phyloP scores from a whole-genome alignment of 2,797 vertebrate species.

The Sarcophilus harrisii region DNA sequence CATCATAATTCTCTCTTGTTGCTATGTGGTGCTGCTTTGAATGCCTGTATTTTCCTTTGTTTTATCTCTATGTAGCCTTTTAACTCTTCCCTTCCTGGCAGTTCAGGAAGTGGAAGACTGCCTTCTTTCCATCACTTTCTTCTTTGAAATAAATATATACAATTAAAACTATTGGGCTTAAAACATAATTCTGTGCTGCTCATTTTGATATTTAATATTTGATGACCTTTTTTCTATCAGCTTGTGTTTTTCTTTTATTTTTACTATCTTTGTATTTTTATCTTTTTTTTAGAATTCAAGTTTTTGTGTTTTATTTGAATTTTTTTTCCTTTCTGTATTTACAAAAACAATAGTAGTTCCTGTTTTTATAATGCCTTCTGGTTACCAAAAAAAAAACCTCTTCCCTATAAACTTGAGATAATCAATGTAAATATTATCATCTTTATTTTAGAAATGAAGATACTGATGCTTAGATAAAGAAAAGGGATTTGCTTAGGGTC shows the following conservation, averaged over 20 bases:
- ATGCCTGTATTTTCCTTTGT: conserved; percentile 59
- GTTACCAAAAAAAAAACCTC: not conserved
- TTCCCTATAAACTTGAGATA: not conserved
- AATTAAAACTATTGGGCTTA: not conserved
- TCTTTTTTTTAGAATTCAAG: conserved; percentile 49
- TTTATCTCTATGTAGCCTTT: conserved; percentile 72
- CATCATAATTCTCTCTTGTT: conserved; percentile 68
- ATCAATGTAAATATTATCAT: not conserved
- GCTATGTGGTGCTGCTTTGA: conserved; percentile 59
- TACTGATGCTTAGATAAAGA: not conserved
- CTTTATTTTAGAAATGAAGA: not conserved
- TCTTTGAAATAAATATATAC: not conserved
- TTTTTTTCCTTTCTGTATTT: not conserved
- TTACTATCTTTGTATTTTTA: conserved; percentile 33
- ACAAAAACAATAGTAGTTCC: not conserved
- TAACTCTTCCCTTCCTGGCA: conserved; percentile 68
- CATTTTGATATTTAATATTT: conserved; percentile 64
- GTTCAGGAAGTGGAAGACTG: not conserved
- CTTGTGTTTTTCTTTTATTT: conserved; percentile 45
- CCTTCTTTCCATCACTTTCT: not conserved
- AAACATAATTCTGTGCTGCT: conserved; percentile 8
- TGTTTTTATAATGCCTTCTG: not conserved
- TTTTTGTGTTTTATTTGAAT: not conserved
- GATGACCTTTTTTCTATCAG: conserved; percentile 43
- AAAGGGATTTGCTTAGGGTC: not conserved